phyloP scores from a whole-genome alignment of 2,797 vertebrate species.

The Pseudocheirus occidentalis region DNA sequence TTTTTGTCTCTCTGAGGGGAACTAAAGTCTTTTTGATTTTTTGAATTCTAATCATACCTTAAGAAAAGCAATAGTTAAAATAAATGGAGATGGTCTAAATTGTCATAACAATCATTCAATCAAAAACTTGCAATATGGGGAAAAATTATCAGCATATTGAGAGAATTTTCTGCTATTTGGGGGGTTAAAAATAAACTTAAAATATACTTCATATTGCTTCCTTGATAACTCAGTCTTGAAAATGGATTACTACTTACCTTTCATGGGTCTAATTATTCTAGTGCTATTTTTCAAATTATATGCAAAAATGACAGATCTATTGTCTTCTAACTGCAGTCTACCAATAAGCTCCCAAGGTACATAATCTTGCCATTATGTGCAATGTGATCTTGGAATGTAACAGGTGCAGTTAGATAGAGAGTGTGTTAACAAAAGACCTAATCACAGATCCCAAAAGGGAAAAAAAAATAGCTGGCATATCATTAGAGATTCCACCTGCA shows the following conservation, averaged over 20 bases:
- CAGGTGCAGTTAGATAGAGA: slow-evolving; percentile 62
- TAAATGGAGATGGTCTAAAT: not conserved
- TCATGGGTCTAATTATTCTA: slow-evolving; percentile 45
- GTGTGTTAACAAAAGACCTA: slow-evolving; percentile 52
- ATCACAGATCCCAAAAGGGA: slow-evolving; percentile 38
- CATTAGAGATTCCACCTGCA: slow-evolving; percentile 71
- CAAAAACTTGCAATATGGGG: not conserved
- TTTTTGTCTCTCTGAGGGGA: not conserved
- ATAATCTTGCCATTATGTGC: slow-evolving; percentile 69
- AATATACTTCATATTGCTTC: slow-evolving; percentile 25
- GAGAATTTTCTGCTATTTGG: not conserved
- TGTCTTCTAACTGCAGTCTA: slow-evolving; percentile 65
- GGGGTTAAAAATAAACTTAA: not conserved
- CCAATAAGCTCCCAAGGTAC: slow-evolving; percentile 62
- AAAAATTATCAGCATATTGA: slow-evolving; percentile 21
- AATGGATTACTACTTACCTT: slow-evolving; percentile 60
- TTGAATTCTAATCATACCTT: not conserved
- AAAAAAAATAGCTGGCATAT: slow-evolving; percentile 42
- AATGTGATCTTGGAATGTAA: slow-evolving; percentile 61
- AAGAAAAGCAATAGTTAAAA: not conserved
- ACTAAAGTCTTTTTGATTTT: not conserved
- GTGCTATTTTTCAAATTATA: slow-evolving; percentile 43
- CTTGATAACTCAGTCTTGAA: slow-evolving; percentile 40
- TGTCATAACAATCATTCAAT: not conserved
- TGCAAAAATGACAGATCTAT: slow-evolving; percentile 46